Evolutionary conservation across 2,113 vertebrate genomes (phyloP).

Genomic region (Charina bottae): DNA sequence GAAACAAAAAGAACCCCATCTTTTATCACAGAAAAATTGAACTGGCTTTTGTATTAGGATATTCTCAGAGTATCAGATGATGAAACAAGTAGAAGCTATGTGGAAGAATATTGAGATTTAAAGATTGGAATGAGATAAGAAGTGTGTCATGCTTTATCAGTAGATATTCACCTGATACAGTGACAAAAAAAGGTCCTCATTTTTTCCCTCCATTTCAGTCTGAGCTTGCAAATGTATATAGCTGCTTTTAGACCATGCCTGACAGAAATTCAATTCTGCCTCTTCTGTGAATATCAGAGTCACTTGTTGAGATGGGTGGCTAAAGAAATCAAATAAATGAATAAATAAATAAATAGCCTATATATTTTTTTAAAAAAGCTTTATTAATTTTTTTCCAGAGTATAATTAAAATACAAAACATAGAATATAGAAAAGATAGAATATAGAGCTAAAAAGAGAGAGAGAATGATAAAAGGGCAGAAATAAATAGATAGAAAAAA

Average conservation of each 20-base stretch:
- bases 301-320: too few species aligned
- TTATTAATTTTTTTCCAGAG: too few species aligned
- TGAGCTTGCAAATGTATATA: not conserved
- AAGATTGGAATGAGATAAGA: not conserved
- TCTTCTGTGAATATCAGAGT: not conserved
- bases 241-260: not conserved
- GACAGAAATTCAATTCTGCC: not conserved
- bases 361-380: too few species aligned
- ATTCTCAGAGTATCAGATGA: conserved; percentile 29
- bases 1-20: not conserved
- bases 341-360: too few species aligned
- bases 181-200: conserved; percentile 30
- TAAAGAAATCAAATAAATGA: too few species aligned
- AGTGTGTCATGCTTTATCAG: conserved; percentile 17
- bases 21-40: conserved; percentile 12
- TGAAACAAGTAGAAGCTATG: conserved; percentile 27
- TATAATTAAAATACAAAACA: too few species aligned
- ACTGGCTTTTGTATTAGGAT: conserved; percentile 31
- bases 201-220: conserved; percentile 24
- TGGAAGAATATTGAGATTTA: conserved; percentile 46
- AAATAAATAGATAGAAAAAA: too few species aligned
- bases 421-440: too few species aligned
- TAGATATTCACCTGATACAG: conserved; percentile 33
- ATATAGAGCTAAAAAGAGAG: too few species aligned
- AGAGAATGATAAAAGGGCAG: too few species aligned